Evolutionary conservation across 1,140 invertebrate genomes (phyloP).

Genomic region (Phortica variegata): DNA sequence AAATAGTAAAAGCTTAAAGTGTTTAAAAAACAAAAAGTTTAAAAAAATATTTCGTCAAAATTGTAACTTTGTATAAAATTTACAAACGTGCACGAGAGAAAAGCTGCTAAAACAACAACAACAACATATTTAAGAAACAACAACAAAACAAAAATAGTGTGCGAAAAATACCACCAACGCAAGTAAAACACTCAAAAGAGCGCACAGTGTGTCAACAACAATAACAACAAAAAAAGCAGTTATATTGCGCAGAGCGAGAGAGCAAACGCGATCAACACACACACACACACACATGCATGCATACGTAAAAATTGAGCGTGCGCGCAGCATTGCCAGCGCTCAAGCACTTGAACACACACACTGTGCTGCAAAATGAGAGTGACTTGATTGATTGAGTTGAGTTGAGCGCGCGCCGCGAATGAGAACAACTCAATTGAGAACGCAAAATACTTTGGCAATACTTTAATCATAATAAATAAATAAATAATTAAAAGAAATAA

Average conservation of each 20-base stretch:
- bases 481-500: constrained; percentile 2
- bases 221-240: constrained; percentile 6
- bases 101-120: constrained; percentile 41
- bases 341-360: too few relatives aligned
- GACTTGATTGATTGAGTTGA: too few relatives aligned
- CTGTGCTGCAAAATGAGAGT: too few relatives aligned
- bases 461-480: too few relatives aligned
- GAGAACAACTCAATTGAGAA: too few relatives aligned
- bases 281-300: constrained; percentile 5
- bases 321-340: constrained; percentile 9
- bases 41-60: constrained; percentile 37
- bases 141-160: constrained; percentile 14
- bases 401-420: too few relatives aligned
- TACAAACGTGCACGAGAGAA: constrained; percentile 22
- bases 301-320: constrained; percentile 25
- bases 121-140: constrained; percentile 13
- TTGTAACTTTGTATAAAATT: constrained; percentile 43
- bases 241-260: too few relatives aligned
- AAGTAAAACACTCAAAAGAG: too few relatives aligned
- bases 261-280: constrained; percentile 1
- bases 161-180: too few relatives aligned
- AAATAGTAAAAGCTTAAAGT: too few relatives aligned
- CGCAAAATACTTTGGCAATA: too few relatives aligned
- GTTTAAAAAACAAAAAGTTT: constrained; percentile 29
- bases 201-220: too few relatives aligned